Evolutionary conservation across 2,797 vertebrate genomes (phyloP).

Genomic region (Ficedula albicollis): DNA sequence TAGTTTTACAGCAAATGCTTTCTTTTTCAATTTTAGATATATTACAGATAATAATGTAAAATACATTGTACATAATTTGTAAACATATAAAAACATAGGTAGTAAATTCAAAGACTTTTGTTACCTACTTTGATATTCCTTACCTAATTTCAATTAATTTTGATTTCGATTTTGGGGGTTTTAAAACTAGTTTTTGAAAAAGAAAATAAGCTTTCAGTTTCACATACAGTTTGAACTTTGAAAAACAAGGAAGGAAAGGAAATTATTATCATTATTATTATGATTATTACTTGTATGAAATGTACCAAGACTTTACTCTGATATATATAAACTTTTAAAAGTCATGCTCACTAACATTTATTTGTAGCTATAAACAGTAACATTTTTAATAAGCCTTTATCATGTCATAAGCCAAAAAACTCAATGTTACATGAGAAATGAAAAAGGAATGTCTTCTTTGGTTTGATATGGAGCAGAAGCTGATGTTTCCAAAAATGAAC

Average conservation of each 20-base stretch:
- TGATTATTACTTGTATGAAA: background rate
- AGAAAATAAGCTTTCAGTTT: background rate
- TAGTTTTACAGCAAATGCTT: background rate
- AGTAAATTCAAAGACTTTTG: background rate
- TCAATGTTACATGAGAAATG: slow-evolving; percentile 11
- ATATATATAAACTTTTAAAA: background rate
- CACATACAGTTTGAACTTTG: background rate
- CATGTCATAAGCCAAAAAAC: background rate
- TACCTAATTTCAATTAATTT: background rate
- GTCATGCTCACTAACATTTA: background rate
- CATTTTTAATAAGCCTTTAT: background rate
- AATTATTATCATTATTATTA: background rate
- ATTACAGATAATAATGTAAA: background rate
- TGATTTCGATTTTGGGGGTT: background rate
- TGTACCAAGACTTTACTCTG: background rate
- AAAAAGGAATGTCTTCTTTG: slow-evolving; percentile 18
- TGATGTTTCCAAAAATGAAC: slow-evolving; percentile 23
- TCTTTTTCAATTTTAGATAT: background rate
- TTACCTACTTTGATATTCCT: background rate
- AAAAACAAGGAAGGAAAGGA: background rate
- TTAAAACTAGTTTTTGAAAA: background rate
- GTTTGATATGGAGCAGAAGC: slow-evolving; percentile 37
- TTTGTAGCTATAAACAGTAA: background rate
- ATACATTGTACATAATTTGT: background rate
- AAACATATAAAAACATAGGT: background rate